These are phyloP conservation scores for Zoanthus sansibaricus DNA, from an alignment of 92 coral and sea anemone genomes.

Conservation along the genomic window DNA sequence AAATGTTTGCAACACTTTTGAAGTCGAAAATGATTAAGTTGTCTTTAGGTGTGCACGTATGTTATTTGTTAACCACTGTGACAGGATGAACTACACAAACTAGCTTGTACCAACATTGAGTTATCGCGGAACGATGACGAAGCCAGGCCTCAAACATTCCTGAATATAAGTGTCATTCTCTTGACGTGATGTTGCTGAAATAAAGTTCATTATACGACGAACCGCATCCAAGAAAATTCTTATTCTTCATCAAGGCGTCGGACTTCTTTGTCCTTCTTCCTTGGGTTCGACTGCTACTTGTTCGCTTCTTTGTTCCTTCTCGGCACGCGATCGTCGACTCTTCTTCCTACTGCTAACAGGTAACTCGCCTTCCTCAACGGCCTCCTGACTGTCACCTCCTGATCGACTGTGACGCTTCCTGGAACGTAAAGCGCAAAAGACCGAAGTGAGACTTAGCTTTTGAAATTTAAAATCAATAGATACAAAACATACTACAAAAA, in stretches of 20 bases:
- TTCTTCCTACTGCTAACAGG: conserved; percentile 79
- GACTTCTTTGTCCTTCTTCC: conserved; percentile 88
- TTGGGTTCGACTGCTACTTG: conserved; percentile 74
- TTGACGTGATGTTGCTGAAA: not conserved
- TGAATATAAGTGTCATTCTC: not conserved
- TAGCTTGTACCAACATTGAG: too few species aligned
- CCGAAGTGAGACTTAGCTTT: not conserved
- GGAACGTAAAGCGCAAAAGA: not conserved
- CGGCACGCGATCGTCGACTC: conserved; percentile 89
- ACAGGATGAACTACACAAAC: too few species aligned
- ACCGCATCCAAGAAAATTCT: not conserved
- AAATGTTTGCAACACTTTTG: too few species aligned
- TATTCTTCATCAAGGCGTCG: conserved; percentile 53
- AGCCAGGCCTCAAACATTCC: not conserved
- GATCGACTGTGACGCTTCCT: conserved; percentile 94
- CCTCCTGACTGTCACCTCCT: conserved; percentile 80
- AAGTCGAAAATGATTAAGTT: too few species aligned
- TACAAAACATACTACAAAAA: too few species aligned
- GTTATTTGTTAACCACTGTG: too few species aligned
- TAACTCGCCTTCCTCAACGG: conserved; percentile 92
- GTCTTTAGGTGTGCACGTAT: too few species aligned
- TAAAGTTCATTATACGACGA: not conserved
- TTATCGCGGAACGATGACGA: not conserved
- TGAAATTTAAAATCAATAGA: too few species aligned
- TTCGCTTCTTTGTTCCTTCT: conserved; percentile 73